phyloP scores from a whole-genome alignment of 2,113 vertebrate species.

The Candoia aspera region DNA sequence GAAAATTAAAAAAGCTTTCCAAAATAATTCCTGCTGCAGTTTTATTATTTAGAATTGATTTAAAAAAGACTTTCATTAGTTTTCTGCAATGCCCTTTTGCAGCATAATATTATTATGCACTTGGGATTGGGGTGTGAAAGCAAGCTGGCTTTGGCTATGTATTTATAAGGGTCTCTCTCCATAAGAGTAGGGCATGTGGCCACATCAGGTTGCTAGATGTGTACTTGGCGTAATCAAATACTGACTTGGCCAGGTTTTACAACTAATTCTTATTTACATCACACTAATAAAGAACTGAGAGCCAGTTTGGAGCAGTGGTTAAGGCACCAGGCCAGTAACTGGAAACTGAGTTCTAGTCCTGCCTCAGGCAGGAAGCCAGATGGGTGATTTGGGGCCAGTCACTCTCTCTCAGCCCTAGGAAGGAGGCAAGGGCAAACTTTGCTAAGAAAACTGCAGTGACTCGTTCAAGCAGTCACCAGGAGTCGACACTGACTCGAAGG shows the following conservation, averaged over 20 bases:
- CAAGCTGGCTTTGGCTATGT: neutral
- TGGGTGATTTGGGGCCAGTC: neutral
- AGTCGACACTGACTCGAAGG: neutral
- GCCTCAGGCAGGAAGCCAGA: neutral
- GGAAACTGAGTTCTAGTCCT: neutral
- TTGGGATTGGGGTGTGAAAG: neutral
- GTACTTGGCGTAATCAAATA: neutral
- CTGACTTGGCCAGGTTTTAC: neutral
- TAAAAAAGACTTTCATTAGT: neutral
- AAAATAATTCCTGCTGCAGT: neutral
- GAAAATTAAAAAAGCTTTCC: neutral
- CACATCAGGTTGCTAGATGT: neutral
- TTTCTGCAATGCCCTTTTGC: neutral
- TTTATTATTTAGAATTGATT: neutral
- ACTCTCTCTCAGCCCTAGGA: neutral
- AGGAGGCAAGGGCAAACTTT: neutral
- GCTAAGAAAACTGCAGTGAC: neutral
- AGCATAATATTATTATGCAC: neutral
- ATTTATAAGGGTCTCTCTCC: neutral
- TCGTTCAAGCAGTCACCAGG: neutral
- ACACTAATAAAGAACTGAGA: neutral
- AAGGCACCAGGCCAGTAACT: neutral
- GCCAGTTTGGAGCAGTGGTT: neutral
- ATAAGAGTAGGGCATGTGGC: neutral
- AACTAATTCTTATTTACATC: neutral